Base-by-base conservation (phyloP, 2,888 invertebrate species). In the Yponomeuta cagnagella region DNA sequence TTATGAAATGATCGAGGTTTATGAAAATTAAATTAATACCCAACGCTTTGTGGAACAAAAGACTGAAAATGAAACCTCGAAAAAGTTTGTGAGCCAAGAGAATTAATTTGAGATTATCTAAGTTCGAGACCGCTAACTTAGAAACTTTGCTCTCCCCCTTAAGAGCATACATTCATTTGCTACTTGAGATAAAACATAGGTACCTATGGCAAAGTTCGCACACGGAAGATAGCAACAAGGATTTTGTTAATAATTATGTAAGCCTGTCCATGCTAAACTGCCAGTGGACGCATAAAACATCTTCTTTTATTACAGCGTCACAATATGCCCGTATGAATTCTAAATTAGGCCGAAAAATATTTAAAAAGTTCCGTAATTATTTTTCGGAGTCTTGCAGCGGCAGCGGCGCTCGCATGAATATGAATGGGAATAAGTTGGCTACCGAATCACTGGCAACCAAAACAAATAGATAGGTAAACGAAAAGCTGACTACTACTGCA, bases 381-480 rank as follows among this genome's bases (percentile, higher is more conserved):
- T 58, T 58, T 15, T 58, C 52, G 15, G 52, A 15, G 52, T 15
- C 52, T 58, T 15, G 52, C 52, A 58, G 52, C 43, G 52, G 52
- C 52, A 15, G 52, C 52, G 33, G 10, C 52, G 23, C 73, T 74
- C 48, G 68, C 78, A 83, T 86, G 81, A 85, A 88, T 85, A 88
- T 87, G 82, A 80, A 86, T 80, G n/a, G 10, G 37, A 10, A 33
- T 33, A 82, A 80, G 76, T 80, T 81, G 78, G 81, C 76, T 78
- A 78, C 52, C 81, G 81, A 84, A 84, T 85, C 88, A 84, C 77
- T 86, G 88, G 87, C 90, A 89, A 85, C 82, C 80, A 81, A 84
- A 88, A 88, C 88, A 88, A 89, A 89, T 85, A 85, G 79, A 77
- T 83, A 83, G 85, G 84, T 83, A 84, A 75, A 82, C 81, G 82